Conservation (phyloP, 64 coral and sea anemone species). For the Stichodactyla helianthus region DNA sequence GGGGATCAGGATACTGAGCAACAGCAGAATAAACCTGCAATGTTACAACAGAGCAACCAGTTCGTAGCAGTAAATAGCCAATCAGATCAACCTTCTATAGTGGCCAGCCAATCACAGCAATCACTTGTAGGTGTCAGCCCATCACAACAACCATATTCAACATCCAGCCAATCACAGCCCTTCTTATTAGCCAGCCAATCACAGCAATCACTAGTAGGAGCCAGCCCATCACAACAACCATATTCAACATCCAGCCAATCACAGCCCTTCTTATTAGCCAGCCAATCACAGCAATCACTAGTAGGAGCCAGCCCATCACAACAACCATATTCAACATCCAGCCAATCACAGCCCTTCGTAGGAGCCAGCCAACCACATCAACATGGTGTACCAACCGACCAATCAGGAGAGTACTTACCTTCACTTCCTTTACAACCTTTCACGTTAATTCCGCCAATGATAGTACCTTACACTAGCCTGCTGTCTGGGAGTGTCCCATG, state of each 20-base stretch:
- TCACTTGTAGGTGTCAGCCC: neutral
- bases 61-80: neutral
- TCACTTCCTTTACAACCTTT: slow-evolving; percentile 2
- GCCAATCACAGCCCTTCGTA: neutral
- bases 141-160: neutral
- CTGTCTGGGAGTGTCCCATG: neutral
- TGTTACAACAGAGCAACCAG: neutral
- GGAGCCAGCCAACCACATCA: neutral
- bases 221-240: neutral
- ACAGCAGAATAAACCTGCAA: neutral
- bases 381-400: neutral
- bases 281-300: neutral
- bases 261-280: neutral
- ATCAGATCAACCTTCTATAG: neutral
- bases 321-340: neutral
- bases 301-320: neutral
- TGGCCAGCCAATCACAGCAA: neutral
- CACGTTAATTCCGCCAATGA: neutral
- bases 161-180: neutral
- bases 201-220: no score
- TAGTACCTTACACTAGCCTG: neutral
- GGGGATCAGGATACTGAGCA: neutral
- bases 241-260: neutral
- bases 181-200: neutral
- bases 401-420: neutral